Conservation (phyloP, 2,797 vertebrate species). For the Sebastes elongatus region DNA sequence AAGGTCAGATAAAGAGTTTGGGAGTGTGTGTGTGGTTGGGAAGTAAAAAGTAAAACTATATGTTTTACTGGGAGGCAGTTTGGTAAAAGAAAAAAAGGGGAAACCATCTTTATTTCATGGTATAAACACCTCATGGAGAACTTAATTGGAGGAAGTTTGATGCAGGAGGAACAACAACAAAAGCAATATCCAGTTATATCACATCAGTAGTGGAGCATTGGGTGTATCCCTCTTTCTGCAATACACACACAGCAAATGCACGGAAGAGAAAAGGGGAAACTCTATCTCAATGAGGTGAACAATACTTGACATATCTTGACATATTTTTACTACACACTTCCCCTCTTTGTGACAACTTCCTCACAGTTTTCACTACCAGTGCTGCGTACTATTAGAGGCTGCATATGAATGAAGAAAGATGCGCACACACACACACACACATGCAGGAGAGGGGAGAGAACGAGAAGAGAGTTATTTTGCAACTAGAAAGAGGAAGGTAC, state of each 20-base stretch:
- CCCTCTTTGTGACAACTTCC: slow-evolving; percentile 78
- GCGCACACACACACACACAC: slow-evolving; percentile 3
- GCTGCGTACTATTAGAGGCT: slow-evolving; percentile 46
- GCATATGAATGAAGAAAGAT: slow-evolving; percentile 75
- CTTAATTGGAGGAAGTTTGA: slow-evolving; percentile 56
- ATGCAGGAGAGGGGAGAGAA: slow-evolving; percentile 31
- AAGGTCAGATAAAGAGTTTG: slow-evolving; percentile 5
- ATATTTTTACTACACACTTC: slow-evolving; percentile 81
- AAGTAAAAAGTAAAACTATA: not conserved
- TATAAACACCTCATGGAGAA: slow-evolving; percentile 41
- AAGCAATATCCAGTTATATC: slow-evolving; percentile 1
- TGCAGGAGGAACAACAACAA: slow-evolving; percentile 51
- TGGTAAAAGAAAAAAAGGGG: not conserved
- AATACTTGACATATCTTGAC: slow-evolving; percentile 73
- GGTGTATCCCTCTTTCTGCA: slow-evolving; percentile 39
- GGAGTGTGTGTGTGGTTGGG: not conserved
- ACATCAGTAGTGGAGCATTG: not conserved
- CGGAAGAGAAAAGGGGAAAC: slow-evolving; percentile 65
- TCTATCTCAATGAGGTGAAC: slow-evolving; percentile 72
- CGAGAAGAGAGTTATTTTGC: slow-evolving; percentile 70
- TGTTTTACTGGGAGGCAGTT: slow-evolving; percentile 28
- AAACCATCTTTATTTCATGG: slow-evolving; percentile 16
- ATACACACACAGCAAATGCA: not conserved
- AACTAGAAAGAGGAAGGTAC: slow-evolving; percentile 75
- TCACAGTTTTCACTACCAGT: slow-evolving; percentile 59